These are phyloP conservation scores for Ephestia elutella DNA, from an alignment of 1,140 invertebrate genomes.

Conservation along the genomic window DNA sequence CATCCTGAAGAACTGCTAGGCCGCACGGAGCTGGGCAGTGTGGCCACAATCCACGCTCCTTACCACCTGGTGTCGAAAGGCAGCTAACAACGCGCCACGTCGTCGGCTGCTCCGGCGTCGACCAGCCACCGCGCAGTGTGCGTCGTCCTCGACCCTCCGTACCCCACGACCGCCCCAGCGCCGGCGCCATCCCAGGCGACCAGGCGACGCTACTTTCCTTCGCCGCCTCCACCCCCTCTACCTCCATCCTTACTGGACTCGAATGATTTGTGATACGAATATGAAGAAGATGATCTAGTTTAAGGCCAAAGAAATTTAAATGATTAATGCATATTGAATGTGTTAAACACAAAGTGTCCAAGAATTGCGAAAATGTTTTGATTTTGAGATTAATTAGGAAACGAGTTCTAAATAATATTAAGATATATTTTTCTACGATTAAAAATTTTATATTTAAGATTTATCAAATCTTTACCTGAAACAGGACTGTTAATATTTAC, in stretches of 20 bases:
- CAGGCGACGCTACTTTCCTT: constrained; percentile 35
- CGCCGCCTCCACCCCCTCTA: constrained; percentile 23
- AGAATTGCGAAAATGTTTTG: constrained; percentile 12
- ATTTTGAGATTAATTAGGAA: constrained; percentile 20
- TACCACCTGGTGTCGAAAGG: constrained; percentile 50
- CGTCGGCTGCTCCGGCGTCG: constrained; percentile 34
- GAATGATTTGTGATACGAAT: constrained; percentile 51
- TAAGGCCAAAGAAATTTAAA: constrained; percentile 35
- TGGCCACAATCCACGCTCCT: constrained; percentile 62
- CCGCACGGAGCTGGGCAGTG: constrained; percentile 49
- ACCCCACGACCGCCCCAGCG: constrained; percentile 18
- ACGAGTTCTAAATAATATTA: constrained; percentile 16
- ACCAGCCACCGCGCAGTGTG: constrained; percentile 24
- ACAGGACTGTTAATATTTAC: constrained; percentile 14
- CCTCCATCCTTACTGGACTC: constrained; percentile 30
- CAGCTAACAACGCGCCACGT: constrained; percentile 51
- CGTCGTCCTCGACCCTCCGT: constrained; percentile 26
- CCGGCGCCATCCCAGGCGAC: constrained; percentile 22
- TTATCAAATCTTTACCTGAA: constrained; percentile 18
- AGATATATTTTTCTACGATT: constrained; percentile 23
- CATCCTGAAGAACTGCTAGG: constrained; percentile 57
- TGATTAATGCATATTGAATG: not conserved
- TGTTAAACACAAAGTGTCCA: constrained; percentile 2
- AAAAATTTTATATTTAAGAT: constrained; percentile 20
- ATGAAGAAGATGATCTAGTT: constrained; percentile 55